Conservation (phyloP, 64 coral and sea anemone species). For the Astreopora myriophthalma region DNA sequence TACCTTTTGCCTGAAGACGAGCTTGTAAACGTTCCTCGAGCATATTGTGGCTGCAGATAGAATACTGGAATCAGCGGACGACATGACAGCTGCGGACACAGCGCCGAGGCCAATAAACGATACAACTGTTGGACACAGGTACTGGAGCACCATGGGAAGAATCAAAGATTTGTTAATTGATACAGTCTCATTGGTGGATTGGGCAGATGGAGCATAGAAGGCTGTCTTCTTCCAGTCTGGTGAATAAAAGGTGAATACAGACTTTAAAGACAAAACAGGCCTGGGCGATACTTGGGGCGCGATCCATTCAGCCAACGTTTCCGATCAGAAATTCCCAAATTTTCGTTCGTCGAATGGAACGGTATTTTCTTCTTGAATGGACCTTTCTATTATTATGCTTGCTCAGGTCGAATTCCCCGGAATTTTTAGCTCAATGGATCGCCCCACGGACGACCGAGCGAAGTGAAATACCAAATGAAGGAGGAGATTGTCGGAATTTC, state of each 20-base stretch:
- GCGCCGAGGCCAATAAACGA: conserved; percentile 89
- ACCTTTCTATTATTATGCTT: too few relatives aligned
- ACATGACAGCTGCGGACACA: conserved; percentile 95
- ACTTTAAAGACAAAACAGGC: too few relatives aligned
- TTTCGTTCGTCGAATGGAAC: too few relatives aligned
- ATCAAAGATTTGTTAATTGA: conserved; percentile 44
- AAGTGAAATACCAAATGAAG: too few relatives aligned
- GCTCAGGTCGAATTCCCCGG: too few relatives aligned
- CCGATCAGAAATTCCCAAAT: too few relatives aligned
- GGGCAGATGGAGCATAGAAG: conserved; percentile 23
- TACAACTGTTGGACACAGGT: conserved; percentile 76
- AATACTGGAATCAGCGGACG: conserved; percentile 86
- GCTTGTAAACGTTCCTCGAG: conserved; percentile 82
- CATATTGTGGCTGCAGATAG: conserved; percentile 77
- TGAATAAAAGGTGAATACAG: neutral
- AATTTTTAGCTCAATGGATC: too few relatives aligned
- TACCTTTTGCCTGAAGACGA: conserved; percentile 37
- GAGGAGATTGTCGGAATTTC: too few relatives aligned
- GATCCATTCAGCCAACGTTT: too few relatives aligned
- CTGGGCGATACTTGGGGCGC: neutral
- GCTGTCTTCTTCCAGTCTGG: conserved; percentile 80
- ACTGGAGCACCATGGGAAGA: conserved; percentile 86
- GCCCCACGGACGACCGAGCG: too few relatives aligned
- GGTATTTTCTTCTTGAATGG: too few relatives aligned
- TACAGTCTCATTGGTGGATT: conserved; percentile 40